Percentiles rank a stretch among this genome's conserved stretches.
Conservation (phyloP, 1,140 invertebrate genomes). For the Arion vulgaris region DNA sequence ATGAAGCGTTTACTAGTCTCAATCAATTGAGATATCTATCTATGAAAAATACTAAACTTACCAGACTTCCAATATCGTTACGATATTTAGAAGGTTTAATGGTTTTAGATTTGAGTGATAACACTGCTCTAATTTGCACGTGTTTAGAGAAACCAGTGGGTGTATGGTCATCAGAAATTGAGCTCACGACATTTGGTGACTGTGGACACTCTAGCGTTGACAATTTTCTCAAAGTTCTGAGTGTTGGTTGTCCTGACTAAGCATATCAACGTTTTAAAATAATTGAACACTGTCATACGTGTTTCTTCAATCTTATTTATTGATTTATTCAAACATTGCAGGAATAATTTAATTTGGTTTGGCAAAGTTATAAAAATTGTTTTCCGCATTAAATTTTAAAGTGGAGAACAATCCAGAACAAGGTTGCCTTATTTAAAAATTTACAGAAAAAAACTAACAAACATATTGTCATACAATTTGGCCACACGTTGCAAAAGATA, state of each 20-base stretch:
- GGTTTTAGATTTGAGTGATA: not conserved
- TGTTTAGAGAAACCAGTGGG: not conserved
- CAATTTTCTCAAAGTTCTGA: not conserved
- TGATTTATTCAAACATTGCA: too few species aligned
- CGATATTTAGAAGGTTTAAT: not conserved
- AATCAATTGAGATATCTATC: not conserved
- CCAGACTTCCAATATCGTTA: not conserved
- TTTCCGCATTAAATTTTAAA: too few species aligned
- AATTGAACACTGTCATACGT: too few species aligned
- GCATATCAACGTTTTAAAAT: too few species aligned
- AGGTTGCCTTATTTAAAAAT: too few species aligned
- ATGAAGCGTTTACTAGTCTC: not conserved
- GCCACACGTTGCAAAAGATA: too few species aligned
- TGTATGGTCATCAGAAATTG: not conserved
- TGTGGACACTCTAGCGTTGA: not conserved
- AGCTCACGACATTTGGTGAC: not conserved
- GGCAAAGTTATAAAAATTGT: too few species aligned
- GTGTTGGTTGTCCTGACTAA: not conserved
- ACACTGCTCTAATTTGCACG: not conserved
- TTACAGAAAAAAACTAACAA: too few species aligned
- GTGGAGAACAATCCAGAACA: too few species aligned
- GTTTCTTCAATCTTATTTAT: too few species aligned
- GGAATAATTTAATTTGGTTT: too few species aligned
- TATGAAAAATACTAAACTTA: not conserved
- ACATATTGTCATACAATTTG: too few species aligned